Evolutionary conservation across 2,797 vertebrate genomes (phyloP), one percentile per base, ranked within the genome.

Genomic region (Acipenser ruthenus): DNA sequence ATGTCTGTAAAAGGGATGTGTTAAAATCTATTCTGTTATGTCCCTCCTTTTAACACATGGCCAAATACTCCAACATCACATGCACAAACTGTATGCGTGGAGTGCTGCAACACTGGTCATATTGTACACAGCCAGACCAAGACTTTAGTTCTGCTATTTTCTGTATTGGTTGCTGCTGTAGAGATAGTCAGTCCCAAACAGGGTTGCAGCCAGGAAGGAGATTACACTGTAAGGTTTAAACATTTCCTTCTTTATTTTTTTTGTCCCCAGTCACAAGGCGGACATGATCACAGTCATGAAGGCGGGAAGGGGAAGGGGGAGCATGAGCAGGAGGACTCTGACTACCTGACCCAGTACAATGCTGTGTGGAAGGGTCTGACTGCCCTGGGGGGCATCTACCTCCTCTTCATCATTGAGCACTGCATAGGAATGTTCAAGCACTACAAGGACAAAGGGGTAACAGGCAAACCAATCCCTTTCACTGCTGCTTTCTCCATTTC

Each of bases 361-460:
- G 91, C 92, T 0, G 94, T 99, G 65, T 91, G 97, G 87, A 99
- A 99, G 78, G 95, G 97, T 15, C 91, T 99, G 8, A 91, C 95
- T 0, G 95, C 96, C 0, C 82, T 99, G 10, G 92, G 90, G 10
- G 97, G 97, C 77, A 95, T 99, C 84, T 98, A 99, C 79, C 84
- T 99, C 52, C 89, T 99, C 60, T 99, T 98, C 82, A 97, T 99
- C 84, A 93, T 99, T 2, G 97, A 99, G 63, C 95, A 99, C 71
- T 97, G 95, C 66, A 89, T 99, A 50, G 88, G 93, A 73, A 98
- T 99, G 93, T 94, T 94, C 81, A 95, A 98, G 75, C 93, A 97
- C 79, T 95, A 94, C 84, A 95, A 85, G 74, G 94, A 93, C 68
- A 90, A 90, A 71, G 81, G 77, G 91, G 97, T 97, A 74, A 82